Base-by-base conservation (phyloP, 35 echinoderm and acorn worm genomes). In the Lytechinus variegatus region DNA sequence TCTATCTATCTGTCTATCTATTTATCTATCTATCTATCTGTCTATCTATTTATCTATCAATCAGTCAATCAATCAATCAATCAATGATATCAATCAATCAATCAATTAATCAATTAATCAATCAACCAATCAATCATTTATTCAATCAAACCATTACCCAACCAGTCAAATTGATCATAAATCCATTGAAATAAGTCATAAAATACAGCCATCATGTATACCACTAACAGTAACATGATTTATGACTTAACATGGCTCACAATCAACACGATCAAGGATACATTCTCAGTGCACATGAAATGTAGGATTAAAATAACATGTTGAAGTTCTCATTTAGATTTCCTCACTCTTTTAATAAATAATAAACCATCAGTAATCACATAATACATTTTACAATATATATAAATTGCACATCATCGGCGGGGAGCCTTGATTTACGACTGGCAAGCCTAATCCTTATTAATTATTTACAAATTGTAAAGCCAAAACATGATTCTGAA, bases 341-440 rank as follows among this genome's bases (percentile, higher is more conserved):
- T 90, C 88, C 27, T 93, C 54, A 93, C 52, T 93, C 54, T 54
- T 93, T 93, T 93, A 93, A 93, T 93, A 93, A 93, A 93, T 93
- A 33, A 93, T 93, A 93, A 93, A 93, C 28, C 92, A 54, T 93
- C 53, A 54, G 55, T 93, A 54, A 90, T 54, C 88, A 54, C 88
- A 0, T 57, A 33, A 53, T 93, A 93, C 92, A 93, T 54, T 27
- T 56, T 93, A 93, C 92, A 57, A 55, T 93, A 93, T 55, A 93
- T 93, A 93, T 54, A 93, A 58, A 93, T 93, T 93, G 92, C 92
- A 93, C 92, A 93, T 93, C 28, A 57, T 93, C 92, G 27, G 33
- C 33, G 33, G 33, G 53, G 52, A 93, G 52, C 12, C 66, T 79
- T 5, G 66, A 16, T 79, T 79, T 24, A 7, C 19, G 66, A 79